phyloP scores from a whole-genome alignment of 2,888 invertebrate genomes.

The Gymnocheta viridis region DNA sequence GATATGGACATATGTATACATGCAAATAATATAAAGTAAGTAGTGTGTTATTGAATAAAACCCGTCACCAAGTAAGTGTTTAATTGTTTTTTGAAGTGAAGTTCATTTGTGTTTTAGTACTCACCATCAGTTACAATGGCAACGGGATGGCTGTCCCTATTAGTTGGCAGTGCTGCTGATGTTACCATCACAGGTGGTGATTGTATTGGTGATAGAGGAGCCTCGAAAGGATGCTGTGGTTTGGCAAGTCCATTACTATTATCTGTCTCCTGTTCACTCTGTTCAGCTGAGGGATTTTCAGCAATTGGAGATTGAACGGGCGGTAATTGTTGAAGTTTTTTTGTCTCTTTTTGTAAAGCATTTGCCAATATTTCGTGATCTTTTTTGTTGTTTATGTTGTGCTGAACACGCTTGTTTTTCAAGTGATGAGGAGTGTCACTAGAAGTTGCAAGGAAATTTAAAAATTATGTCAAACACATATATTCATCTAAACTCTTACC shows the following conservation, averaged over 20 bases:
- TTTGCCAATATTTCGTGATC: slow-evolving; percentile 85
- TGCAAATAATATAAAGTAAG: slow-evolving; percentile 8
- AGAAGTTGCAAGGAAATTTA: slow-evolving; percentile 79
- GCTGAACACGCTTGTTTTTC: slow-evolving; percentile 96
- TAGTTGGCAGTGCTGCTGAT: slow-evolving; percentile 49
- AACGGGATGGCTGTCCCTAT: slow-evolving; percentile 59
- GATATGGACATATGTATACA: neutral
- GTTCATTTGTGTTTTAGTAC: slow-evolving; percentile 57
- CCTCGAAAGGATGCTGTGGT: slow-evolving; percentile 74
- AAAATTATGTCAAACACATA: neutral
- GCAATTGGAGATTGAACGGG: slow-evolving; percentile 80
- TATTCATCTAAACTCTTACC: slow-evolving; percentile 73
- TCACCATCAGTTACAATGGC: slow-evolving; percentile 67
- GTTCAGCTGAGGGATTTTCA: slow-evolving; percentile 77
- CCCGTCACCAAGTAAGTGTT: slow-evolving; percentile 60
- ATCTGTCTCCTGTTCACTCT: slow-evolving; percentile 72
- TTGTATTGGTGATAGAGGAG: slow-evolving; percentile 78
- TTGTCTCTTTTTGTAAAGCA: slow-evolving; percentile 79
- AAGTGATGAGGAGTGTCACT: slow-evolving; percentile 99
- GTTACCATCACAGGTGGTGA: slow-evolving; percentile 53
- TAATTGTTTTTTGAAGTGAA: slow-evolving; percentile 28
- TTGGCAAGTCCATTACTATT: slow-evolving; percentile 43
- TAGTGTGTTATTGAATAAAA: slow-evolving; percentile 20
- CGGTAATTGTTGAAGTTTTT: slow-evolving; percentile 73
- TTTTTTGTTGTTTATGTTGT: slow-evolving; percentile 86